These are phyloP conservation scores for Pollenia amentaria DNA, from an alignment of 2,888 invertebrate genomes.

Conservation along the genomic window DNA sequence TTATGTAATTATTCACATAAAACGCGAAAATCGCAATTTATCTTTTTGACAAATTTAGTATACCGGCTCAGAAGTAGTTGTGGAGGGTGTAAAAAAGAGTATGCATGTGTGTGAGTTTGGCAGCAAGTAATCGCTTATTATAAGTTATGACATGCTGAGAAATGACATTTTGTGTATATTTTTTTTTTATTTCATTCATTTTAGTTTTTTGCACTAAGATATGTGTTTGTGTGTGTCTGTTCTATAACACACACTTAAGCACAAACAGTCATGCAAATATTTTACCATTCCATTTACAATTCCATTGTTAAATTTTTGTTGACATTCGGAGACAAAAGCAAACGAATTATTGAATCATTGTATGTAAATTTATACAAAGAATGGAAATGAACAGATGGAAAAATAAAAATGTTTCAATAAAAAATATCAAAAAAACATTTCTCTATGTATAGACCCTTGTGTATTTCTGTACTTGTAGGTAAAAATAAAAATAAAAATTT, in stretches of 20 bases:
- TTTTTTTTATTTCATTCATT: neutral
- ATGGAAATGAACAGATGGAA: slow-evolving; percentile 36
- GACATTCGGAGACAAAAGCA: slow-evolving; percentile 67
- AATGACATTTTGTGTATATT: slow-evolving; percentile 40
- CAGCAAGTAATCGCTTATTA: slow-evolving; percentile 68
- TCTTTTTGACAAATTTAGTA: no score
- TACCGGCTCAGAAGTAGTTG: neutral
- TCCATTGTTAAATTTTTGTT: slow-evolving; percentile 65
- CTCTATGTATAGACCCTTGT: no score
- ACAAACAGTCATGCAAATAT: slow-evolving; percentile 37
- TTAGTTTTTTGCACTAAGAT: neutral
- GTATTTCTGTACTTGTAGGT: no score
- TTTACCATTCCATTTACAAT: slow-evolving; percentile 44
- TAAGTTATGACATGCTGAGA: slow-evolving; percentile 71
- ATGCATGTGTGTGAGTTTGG: slow-evolving; percentile 49
- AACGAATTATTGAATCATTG: slow-evolving; percentile 63
- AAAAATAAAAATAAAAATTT: neutral
- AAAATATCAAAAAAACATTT: no score
- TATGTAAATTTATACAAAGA: slow-evolving; percentile 49
- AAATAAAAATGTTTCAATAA: neutral
- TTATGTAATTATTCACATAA: no score
- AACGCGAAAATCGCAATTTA: no score
- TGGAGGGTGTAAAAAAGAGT: neutral
- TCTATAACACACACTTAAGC: slow-evolving; percentile 3
- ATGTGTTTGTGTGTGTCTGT: neutral